Percentiles rank a stretch among this genome's conserved stretches.
phyloP scores from a whole-genome alignment of 2,113 vertebrate species.

The Tyrannus savana region DNA sequence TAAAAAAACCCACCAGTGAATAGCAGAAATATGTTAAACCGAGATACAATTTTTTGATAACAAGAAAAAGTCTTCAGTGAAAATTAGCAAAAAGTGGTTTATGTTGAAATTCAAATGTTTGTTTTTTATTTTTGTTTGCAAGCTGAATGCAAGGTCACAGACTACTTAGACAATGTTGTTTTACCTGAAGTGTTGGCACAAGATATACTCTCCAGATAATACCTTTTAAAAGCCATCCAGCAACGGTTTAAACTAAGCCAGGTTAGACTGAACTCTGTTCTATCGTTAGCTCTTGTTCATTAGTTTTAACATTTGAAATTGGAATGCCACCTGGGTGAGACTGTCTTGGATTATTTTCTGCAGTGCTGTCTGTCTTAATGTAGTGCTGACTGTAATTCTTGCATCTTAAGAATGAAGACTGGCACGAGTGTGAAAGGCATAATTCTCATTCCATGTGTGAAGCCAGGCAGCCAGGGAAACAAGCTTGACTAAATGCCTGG shows the following conservation, averaged over 20 bases:
- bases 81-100: background rate
- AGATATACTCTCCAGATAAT: background rate
- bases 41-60: background rate
- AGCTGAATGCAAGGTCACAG: background rate
- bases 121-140: background rate
- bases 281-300: conserved; percentile 31
- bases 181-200: background rate
- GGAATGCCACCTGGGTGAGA: conserved; percentile 36
- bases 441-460: conserved; percentile 73
- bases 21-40: background rate
- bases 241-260: conserved; percentile 4
- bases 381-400: conserved; percentile 73
- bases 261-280: conserved; percentile 5
- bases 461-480: conserved; percentile 71
- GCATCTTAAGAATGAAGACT: conserved; percentile 64
- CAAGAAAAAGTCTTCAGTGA: background rate
- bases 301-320: conserved; percentile 18
- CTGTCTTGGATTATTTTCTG: conserved; percentile 42
- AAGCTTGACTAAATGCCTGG: conserved; percentile 73
- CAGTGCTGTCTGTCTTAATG: conserved; percentile 63
- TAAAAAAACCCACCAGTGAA: background rate
- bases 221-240: background rate
- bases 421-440: conserved; percentile 63
- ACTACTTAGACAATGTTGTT: background rate
- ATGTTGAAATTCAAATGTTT: background rate